Conservation (phyloP, 2,888 invertebrate genomes). For the Celastrina argiolus region DNA sequence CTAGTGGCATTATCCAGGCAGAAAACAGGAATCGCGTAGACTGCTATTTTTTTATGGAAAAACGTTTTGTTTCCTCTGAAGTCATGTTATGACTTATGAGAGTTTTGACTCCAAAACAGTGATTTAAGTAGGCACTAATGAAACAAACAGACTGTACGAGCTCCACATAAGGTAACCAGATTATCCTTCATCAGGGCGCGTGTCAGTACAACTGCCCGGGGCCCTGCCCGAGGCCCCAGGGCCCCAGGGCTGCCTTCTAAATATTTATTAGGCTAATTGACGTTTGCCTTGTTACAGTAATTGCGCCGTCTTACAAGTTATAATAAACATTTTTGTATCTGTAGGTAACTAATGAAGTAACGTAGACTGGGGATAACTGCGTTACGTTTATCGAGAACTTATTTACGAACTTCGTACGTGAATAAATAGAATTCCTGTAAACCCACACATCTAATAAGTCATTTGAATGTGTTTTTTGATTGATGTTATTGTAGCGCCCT, state of each 20-base stretch:
- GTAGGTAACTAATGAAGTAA: background rate
- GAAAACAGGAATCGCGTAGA: no score
- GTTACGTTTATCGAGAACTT: background rate
- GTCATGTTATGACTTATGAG: no score
- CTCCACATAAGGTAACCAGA: background rate
- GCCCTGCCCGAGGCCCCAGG: background rate
- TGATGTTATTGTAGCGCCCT: no score
- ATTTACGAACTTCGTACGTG: no score
- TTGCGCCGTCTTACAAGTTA: background rate
- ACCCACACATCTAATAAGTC: no score
- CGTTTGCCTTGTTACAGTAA: background rate
- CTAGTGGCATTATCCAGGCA: no score
- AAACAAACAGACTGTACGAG: background rate
- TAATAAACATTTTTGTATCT: background rate
- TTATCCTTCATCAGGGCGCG: constrained; percentile 5
- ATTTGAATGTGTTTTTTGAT: no score
- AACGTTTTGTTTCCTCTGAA: no score
- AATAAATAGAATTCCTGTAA: no score
- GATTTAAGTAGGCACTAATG: background rate
- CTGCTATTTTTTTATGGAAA: no score
- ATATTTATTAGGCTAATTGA: background rate
- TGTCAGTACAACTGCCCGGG: background rate
- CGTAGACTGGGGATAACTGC: background rate
- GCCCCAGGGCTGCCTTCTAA: background rate
- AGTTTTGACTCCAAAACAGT: background rate